Evolutionary conservation across 1,140 invertebrate species (phyloP), one percentile per base, ranked within the genome.

Genomic region (Apis florea): DNA sequence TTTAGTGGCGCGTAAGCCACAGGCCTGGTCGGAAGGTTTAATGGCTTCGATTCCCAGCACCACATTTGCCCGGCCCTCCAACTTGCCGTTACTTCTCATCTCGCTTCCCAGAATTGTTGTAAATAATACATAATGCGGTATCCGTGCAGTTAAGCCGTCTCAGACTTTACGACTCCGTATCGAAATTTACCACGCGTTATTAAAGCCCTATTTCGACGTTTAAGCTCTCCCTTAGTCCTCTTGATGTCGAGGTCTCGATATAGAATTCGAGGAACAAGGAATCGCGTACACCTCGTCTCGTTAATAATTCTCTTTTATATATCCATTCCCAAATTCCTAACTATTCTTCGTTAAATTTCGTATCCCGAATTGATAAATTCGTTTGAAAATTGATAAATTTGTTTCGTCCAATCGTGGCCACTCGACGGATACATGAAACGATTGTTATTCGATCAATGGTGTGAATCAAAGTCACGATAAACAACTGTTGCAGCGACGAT

Each of bases 21-120:
- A 66, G 83, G 77, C 70, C 77, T 82, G 71, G 77, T 82, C 47
- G 64, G 73, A 61, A 85, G 74, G 85, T 80, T 89, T 87, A 89
- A 89, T 89, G 84, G 81, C 81, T 89, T 89, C 85, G 88, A 89
- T 89, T 89, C 81, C 83, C 88, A 82, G 54, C 56, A 76, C 80
- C 67, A 66, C 75, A 69, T 81, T 76, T 83, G 74, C 78, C 78
- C 56, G 73, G 76, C 51, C 64, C 69, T 56, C 53, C 19, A 69
- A 89, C 71, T 88, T 84, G 70, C 83, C 40, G 77, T 72, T 88
- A 79, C 79, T 78, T 88, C n/a, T n/a, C 84, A 88, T 87, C 31
- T 40, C 56, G 76, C 47, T 61, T 86, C n/a, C 71, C 58, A 47
- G 31, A 66, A 61, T 58, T 68, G 17, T 69, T n/a, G 63, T 61